These are phyloP conservation scores for Pteria penguin DNA, from an alignment of 2,888 invertebrate genomes.

Conservation along the genomic window DNA sequence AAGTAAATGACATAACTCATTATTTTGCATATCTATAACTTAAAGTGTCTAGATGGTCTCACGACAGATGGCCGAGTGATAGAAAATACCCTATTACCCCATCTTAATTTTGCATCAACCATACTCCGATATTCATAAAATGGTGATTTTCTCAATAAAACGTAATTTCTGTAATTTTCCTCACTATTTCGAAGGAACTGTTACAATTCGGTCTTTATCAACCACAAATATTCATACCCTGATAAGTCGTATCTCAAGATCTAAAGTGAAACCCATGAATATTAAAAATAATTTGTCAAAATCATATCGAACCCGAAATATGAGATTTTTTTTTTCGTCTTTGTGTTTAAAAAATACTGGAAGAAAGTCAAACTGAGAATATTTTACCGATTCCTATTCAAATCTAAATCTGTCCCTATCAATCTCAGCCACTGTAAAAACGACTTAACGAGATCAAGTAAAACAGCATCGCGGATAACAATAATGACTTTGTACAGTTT, in stretches of 20 bases:
- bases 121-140: neutral
- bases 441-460: neutral
- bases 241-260: no score
- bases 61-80: neutral
- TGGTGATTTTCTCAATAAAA: neutral
- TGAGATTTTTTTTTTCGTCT: neutral
- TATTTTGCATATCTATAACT: no score
- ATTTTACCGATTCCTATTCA: neutral
- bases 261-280: no score
- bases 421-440: neutral
- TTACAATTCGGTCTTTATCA: no score
- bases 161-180: neutral
- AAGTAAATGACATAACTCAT: no score
- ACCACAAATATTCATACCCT: no score
- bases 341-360: neutral
- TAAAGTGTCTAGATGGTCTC: neutral
- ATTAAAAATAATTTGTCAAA: no score
- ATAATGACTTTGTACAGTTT: conserved; percentile 27
- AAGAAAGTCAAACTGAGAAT: neutral
- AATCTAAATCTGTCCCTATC: neutral
- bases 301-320: no score
- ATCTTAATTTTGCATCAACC: neutral
- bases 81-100: neutral
- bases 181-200: no score
- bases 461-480: neutral